Conservation (phyloP, 2,797 vertebrate species). For the Xiphorhynchus erythropygius region DNA sequence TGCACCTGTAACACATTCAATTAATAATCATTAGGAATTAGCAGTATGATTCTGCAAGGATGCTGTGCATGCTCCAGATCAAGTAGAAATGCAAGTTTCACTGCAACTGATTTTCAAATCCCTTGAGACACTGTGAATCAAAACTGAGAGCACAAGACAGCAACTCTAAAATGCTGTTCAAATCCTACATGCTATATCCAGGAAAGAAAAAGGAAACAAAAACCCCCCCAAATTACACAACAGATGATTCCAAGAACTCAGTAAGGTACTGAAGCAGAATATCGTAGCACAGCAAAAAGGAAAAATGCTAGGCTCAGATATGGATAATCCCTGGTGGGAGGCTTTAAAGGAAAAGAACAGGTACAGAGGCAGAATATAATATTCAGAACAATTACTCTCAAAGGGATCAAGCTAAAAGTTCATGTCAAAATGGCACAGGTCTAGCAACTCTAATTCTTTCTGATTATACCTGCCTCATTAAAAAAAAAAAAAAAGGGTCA, state of each 20-base stretch:
- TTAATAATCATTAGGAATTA: neutral
- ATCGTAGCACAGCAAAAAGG: neutral
- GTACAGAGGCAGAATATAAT: neutral
- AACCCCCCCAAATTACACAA: fast-evolving
- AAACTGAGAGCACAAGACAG: neutral
- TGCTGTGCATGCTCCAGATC: neutral
- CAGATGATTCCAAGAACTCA: neutral
- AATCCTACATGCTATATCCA: neutral
- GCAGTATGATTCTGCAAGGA: neutral
- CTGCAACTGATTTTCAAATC: neutral
- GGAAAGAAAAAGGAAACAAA: neutral
- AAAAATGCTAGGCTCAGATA: neutral
- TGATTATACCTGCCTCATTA: neutral
- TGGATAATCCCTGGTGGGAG: neutral
- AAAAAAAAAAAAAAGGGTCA: neutral
- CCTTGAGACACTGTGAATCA: neutral
- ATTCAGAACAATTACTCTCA: neutral
- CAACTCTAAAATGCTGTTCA: neutral
- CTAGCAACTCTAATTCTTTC: neutral
- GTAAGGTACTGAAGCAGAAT: neutral
- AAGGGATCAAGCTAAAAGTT: neutral
- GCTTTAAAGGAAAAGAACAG: neutral
- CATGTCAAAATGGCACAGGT: neutral
- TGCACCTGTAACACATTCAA: neutral
- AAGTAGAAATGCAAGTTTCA: neutral